Evolutionary conservation across 2,888 invertebrate species (phyloP).

Genomic region (Herminia tarsipennalis): DNA sequence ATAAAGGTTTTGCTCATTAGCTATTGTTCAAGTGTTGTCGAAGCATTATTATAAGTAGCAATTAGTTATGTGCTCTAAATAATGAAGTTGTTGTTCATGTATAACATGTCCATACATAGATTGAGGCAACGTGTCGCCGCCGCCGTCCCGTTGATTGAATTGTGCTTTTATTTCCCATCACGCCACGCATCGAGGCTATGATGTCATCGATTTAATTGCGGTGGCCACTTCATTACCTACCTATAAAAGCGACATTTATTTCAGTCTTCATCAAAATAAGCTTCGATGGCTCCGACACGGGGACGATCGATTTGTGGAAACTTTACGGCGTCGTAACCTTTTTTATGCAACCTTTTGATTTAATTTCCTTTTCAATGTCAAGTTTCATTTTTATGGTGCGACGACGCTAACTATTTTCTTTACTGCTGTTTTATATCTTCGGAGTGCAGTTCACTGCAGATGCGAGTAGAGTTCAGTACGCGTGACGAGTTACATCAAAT

Average conservation of each 20-base stretch:
- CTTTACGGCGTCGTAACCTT: conserved; percentile 64
- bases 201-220: conserved; percentile 82
- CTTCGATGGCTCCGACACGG: conserved; percentile 45
- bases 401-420: conserved; percentile 46
- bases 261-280: conserved; percentile 57
- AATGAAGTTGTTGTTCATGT: conserved; percentile 23
- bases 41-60: background rate
- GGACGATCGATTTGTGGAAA: conserved; percentile 60
- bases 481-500: conserved; percentile 68
- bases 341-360: conserved; percentile 57
- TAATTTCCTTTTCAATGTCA: conserved; percentile 63
- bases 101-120: conserved; percentile 31
- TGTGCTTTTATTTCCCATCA: conserved; percentile 77
- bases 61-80: conserved; percentile 5
- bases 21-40: no score
- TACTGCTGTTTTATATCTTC: conserved; percentile 45
- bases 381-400: conserved; percentile 52
- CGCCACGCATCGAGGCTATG: conserved; percentile 67
- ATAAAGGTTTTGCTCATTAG: no score
- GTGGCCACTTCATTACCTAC: conserved; percentile 72
- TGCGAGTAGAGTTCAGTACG: conserved; percentile 54
- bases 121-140: conserved; percentile 41
- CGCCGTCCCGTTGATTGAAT: conserved; percentile 68
- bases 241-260: conserved; percentile 67
- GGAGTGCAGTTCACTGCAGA: conserved; percentile 33